A percentile compares a stretch with the other conserved stretches of the same genome.
Evolutionary conservation across 2,113 vertebrate genomes (phyloP).

Genomic region (Motacilla alba): DNA sequence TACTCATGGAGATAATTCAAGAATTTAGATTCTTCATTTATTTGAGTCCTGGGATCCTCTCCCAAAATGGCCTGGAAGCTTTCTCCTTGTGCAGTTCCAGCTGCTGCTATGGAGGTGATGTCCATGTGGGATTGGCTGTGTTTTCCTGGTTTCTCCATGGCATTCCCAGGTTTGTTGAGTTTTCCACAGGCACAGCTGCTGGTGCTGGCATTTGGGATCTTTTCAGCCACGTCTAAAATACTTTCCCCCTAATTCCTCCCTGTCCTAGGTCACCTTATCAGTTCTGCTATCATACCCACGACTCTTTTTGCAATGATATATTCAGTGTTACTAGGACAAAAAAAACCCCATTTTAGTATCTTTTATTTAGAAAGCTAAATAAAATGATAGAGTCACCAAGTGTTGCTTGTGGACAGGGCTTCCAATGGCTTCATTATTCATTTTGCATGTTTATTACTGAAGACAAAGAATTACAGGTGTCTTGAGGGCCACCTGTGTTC

Average conservation of each 20-base stretch:
- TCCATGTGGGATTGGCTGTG: not conserved
- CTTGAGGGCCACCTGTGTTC: not conserved
- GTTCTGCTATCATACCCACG: not conserved
- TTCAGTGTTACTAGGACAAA: not conserved
- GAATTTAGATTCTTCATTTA: not conserved
- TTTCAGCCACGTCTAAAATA: not conserved
- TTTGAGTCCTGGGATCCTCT: not conserved
- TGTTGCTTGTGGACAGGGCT: not conserved
- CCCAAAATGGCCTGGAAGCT: not conserved
- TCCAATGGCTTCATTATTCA: not conserved
- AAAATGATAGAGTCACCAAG: not conserved
- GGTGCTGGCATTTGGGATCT: not conserved
- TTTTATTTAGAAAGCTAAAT: not conserved
- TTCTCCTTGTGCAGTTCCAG: not conserved
- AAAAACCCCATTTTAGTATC: not conserved
- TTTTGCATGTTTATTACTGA: not conserved
- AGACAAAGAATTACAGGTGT: not conserved
- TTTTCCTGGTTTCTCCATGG: not conserved
- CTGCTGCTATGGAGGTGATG: not conserved
- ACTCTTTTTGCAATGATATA: not conserved
- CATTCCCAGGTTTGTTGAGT: not conserved
- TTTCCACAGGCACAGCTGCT: not conserved
- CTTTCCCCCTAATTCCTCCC: not conserved
- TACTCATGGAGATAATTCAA: not conserved
- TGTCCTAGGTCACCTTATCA: not conserved